phyloP scores from a whole-genome alignment of 2,797 vertebrate genomes.

The Phoebastria nigripes region DNA sequence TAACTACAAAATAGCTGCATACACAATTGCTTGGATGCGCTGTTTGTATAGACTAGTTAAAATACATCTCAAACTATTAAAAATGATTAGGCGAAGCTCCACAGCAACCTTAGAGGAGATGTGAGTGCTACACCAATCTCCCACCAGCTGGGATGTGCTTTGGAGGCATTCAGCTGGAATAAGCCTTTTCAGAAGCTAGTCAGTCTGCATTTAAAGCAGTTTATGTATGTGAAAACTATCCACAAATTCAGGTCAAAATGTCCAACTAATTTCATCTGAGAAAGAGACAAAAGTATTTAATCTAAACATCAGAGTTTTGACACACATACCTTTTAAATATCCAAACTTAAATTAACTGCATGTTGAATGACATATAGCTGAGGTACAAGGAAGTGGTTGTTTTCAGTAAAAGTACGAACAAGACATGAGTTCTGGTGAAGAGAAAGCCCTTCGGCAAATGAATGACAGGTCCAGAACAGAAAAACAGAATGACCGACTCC shows the following conservation, averaged over 20 bases:
- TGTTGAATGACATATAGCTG: background rate
- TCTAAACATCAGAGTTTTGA: background rate
- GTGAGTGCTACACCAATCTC: accelerated
- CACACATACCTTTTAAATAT: background rate
- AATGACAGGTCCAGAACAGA: background rate
- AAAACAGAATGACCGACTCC: background rate
- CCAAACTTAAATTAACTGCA: background rate
- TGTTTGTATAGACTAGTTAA: background rate
- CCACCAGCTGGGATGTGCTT: background rate
- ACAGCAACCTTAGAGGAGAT: background rate
- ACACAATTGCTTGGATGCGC: background rate
- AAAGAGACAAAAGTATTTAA: background rate
- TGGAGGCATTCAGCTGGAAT: background rate
- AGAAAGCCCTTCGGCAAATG: background rate
- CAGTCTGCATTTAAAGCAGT: background rate
- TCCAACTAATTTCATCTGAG: background rate
- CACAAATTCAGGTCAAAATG: background rate
- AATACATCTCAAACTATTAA: background rate
- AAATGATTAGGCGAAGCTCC: background rate
- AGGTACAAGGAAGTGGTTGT: accelerated
- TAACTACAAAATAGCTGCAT: background rate
- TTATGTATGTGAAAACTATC: accelerated
- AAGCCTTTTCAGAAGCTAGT: background rate
- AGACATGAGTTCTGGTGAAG: background rate
- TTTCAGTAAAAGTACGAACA: background rate